Percentiles rank a stretch among this genome's conserved stretches.
These are phyloP conservation scores for Catharus fuscescens DNA, from an alignment of 2,113 vertebrate species.

Conservation along the genomic window DNA sequence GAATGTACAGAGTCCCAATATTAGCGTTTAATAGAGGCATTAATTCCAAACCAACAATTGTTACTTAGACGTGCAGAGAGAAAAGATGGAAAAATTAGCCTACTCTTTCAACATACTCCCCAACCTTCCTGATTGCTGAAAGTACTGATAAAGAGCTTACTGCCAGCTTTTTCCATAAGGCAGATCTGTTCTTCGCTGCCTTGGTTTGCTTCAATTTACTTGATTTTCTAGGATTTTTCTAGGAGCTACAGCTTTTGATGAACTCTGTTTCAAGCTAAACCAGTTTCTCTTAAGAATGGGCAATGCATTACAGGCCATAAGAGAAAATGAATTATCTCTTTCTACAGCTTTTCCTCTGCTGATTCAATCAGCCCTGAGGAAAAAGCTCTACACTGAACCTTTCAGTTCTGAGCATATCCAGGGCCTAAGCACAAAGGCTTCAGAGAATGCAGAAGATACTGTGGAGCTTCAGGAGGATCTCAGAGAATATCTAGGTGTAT, in stretches of 20 bases:
- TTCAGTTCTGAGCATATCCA: neutral
- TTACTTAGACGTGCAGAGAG: fast-evolving
- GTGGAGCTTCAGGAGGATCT: neutral
- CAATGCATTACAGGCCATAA: neutral
- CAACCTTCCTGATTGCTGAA: neutral
- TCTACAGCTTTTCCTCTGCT: neutral
- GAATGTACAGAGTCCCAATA: neutral
- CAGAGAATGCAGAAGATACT: neutral
- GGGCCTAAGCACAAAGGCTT: neutral
- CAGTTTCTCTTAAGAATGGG: neutral
- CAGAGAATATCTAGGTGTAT: neutral
- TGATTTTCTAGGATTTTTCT: neutral
- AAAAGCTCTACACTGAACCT: neutral
- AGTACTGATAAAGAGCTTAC: neutral
- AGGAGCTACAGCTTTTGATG: neutral
- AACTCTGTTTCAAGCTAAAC: neutral
- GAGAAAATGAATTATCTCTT: neutral
- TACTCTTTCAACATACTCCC: neutral
- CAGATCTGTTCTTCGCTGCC: neutral
- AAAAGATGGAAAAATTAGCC: neutral
- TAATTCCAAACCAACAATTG: neutral
- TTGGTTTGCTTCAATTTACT: neutral
- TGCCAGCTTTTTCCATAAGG: neutral
- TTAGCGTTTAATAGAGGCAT: neutral
- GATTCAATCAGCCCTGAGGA: neutral